Evolutionary conservation across 2,113 vertebrate species (phyloP), one percentile per base, ranked within the genome.

Genomic region (Antigone vipio): DNA sequence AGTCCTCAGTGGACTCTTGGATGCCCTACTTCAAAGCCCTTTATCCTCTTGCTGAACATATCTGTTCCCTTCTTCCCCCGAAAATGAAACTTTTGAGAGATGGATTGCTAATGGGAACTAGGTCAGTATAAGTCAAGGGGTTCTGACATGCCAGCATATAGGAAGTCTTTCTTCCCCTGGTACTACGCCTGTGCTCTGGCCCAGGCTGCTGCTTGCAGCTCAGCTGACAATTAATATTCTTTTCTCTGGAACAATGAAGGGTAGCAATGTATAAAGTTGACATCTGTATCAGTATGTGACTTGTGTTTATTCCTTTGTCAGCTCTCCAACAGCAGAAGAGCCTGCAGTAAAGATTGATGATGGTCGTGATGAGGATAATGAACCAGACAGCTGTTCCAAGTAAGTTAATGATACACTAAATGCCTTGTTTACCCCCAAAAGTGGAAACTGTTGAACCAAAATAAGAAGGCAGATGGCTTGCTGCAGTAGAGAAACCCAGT

Each of bases 291-390:
- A 53, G 38, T 58, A 20, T 63, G 24, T 92, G 83, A 87, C 16
- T 88, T 62, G 12, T 71, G 3, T 72, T 44, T 92, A 30, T 84
- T 91, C 68, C 56, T 72, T 79, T 97, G 20, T 34, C 86, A 98
- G 98, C 95, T 92, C 95, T 96, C 71, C 77, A 81, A 30, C 95
- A 94, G 91, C 97, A 91, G 96, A 98, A 76, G 98, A 99, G 44
- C 96, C 98, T 58, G 97, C 97, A 73, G 96, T 99, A 56, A 94
- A 98, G 93, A 99, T 99, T 83, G 99, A 99, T 94, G 98, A 99
- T 96, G 99, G 99, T 32, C 83, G 98, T 79, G 96, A 98, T 53
- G 97, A 98, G 22, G 92, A 30, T 38, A 58, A 82, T 26, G 90
- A 97, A 45, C 97, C 98, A 15, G 96, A 98, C 96, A 98, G 96